These are phyloP conservation scores for Cromileptes altivelis DNA, from an alignment of 2,113 vertebrate genomes.

Conservation along the genomic window DNA sequence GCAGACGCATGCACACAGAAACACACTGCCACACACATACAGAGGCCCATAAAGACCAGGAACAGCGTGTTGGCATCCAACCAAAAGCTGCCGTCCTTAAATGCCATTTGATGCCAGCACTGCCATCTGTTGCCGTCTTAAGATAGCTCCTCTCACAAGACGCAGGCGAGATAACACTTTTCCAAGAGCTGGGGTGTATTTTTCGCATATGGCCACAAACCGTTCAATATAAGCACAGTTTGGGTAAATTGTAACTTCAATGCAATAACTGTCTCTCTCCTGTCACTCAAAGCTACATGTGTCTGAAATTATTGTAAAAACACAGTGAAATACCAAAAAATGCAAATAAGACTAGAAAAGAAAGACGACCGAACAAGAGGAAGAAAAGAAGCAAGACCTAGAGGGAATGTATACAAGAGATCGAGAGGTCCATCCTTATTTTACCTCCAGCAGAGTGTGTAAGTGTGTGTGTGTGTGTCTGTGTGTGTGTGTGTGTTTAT, in stretches of 20 bases:
- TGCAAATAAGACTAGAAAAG: background rate
- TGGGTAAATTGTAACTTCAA: conserved; percentile 14
- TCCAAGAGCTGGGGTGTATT: conserved; percentile 31
- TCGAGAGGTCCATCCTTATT: background rate
- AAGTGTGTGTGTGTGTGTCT: background rate
- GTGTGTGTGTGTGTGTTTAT: conserved; percentile 15
- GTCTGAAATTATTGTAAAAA: background rate
- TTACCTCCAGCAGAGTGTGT: background rate
- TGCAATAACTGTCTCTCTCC: background rate
- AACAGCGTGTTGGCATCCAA: conserved; percentile 50
- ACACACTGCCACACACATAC: conserved; percentile 74
- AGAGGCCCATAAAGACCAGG: conserved; percentile 63
- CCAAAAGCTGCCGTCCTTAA: conserved; percentile 58
- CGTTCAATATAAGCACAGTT: conserved; percentile 25
- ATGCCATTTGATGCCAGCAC: conserved; percentile 87
- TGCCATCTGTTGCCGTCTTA: conserved; percentile 91
- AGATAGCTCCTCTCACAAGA: conserved; percentile 63
- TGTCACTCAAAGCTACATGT: background rate
- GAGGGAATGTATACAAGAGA: background rate
- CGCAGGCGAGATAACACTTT: conserved; percentile 39
- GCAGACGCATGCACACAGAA: conserved; percentile 80
- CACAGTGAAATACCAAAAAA: background rate
- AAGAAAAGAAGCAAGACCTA: background rate
- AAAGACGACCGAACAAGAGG: background rate
- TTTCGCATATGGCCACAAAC: conserved; percentile 52